phyloP scores from a whole-genome alignment of 2,113 vertebrate genomes.

The Ailuropoda melanoleuca region DNA sequence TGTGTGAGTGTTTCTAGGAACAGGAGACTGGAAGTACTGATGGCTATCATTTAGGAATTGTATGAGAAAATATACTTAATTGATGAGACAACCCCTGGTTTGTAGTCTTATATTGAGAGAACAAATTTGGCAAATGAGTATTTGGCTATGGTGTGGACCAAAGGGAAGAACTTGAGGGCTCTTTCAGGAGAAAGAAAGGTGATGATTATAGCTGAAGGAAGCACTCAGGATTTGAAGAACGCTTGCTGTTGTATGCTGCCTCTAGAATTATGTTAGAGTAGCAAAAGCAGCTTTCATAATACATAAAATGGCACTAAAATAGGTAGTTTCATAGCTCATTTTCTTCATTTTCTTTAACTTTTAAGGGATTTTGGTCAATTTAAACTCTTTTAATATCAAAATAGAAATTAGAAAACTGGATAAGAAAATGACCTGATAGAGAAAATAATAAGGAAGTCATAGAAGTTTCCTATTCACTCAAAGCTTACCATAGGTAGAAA shows the following conservation, averaged over 20 bases:
- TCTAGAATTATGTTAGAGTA: neutral
- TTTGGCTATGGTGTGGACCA: neutral
- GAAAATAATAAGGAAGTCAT: neutral
- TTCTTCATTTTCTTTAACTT: neutral
- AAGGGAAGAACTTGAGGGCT: neutral
- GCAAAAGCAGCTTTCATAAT: neutral
- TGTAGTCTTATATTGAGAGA: neutral
- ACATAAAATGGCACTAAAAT: neutral
- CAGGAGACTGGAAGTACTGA: neutral
- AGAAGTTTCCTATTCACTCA: neutral
- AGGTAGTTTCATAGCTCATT: neutral
- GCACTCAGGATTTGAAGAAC: neutral
- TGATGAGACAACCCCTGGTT: neutral
- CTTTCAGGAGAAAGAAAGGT: neutral
- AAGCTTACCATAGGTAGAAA: neutral
- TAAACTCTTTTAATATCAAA: slow-evolving; percentile 39
- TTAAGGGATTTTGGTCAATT: neutral
- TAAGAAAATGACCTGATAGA: neutral
- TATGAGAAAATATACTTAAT: neutral
- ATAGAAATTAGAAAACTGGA: neutral
- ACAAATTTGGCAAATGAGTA: neutral
- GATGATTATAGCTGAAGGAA: neutral
- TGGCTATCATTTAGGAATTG: neutral
- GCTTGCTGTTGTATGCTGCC: neutral
- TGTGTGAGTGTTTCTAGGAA: neutral